Evolutionary conservation across 1,140 invertebrate genomes (phyloP).

Genomic region (Colletes latitarsis): DNA sequence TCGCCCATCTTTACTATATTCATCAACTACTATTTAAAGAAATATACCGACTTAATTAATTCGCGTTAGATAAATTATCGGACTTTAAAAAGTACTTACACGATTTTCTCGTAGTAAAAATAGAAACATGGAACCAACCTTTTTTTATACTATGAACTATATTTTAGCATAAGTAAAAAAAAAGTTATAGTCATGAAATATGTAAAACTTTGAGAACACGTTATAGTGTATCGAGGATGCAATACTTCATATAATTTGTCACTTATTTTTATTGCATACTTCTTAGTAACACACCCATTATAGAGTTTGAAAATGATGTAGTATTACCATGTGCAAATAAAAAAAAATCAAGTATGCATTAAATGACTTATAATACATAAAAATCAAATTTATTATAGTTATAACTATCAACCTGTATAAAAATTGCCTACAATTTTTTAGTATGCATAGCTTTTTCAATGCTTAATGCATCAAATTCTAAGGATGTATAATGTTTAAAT

Average conservation of each 20-base stretch:
- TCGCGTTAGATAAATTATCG: slow-evolving; percentile 15
- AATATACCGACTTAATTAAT: neutral
- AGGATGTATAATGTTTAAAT: slow-evolving; percentile 9
- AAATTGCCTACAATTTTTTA: slow-evolving; percentile 43
- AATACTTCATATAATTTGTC: slow-evolving; percentile 12
- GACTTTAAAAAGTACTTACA: neutral
- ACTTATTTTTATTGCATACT: slow-evolving; percentile 26
- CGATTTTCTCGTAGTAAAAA: slow-evolving; percentile 9
- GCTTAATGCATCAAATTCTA: slow-evolving; percentile 11
- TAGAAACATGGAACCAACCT: slow-evolving; percentile 3
- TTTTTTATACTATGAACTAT: slow-evolving; percentile 13
- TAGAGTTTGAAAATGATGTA: neutral
- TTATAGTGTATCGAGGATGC: neutral
- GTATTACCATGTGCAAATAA: neutral
- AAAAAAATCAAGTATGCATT: slow-evolving; percentile 16
- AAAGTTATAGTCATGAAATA: slow-evolving; percentile 3
- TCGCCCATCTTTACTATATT: neutral
- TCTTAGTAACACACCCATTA: neutral
- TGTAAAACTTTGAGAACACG: neutral
- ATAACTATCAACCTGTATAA: slow-evolving; percentile 44
- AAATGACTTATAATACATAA: slow-evolving; percentile 37
- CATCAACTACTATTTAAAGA: slow-evolving; percentile 26
- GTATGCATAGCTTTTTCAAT: neutral
- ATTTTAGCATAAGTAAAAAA: neutral
- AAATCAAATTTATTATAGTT: slow-evolving; percentile 53